A percentile compares a stretch with the other conserved stretches of the same genome.
Conservation (phyloP, 2,797 vertebrate species). For the Schizopygopsis malacanthus region DNA sequence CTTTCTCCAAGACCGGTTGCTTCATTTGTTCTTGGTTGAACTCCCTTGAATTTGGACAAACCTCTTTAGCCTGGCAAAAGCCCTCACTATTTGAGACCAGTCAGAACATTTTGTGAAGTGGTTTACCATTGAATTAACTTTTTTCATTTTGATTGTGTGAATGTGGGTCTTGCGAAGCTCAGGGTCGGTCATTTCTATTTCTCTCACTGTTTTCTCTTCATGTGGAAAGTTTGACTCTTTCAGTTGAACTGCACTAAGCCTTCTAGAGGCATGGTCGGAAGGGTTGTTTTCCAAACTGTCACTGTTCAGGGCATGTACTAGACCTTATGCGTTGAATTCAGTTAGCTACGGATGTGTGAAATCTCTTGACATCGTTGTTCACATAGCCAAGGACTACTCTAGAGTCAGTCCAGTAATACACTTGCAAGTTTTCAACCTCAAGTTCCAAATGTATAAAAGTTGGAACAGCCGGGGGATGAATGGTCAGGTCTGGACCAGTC, state of each 20-base stretch:
- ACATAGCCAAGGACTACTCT: neutral
- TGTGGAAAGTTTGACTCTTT: constrained; percentile 41
- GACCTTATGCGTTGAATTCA: constrained; percentile 34
- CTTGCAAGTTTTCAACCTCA: constrained; percentile 41
- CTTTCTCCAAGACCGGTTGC: neutral
- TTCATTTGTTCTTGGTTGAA: neutral
- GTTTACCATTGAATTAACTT: neutral
- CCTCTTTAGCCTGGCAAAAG: constrained; percentile 17
- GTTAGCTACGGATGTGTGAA: constrained; percentile 52
- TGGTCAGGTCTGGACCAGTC: constrained; percentile 52
- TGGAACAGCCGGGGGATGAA: constrained; percentile 53
- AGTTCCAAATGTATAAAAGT: constrained; percentile 42
- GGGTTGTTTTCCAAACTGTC: constrained; percentile 31
- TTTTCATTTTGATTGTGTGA: neutral
- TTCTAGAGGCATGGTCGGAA: constrained; percentile 30
- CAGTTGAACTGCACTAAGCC: constrained; percentile 18
- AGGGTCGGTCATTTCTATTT: constrained; percentile 22
- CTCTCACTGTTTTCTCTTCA: constrained; percentile 40
- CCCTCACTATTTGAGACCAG: constrained; percentile 11
- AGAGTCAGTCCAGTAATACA: constrained; percentile 44
- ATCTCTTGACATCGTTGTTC: constrained; percentile 41
- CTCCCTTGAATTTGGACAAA: constrained; percentile 27
- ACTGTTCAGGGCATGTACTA: constrained; percentile 34
- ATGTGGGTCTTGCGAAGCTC: constrained; percentile 29
- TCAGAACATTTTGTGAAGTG: neutral